Evolutionary conservation across 2,113 vertebrate species (phyloP).

Genomic region (Calcarius ornatus): DNA sequence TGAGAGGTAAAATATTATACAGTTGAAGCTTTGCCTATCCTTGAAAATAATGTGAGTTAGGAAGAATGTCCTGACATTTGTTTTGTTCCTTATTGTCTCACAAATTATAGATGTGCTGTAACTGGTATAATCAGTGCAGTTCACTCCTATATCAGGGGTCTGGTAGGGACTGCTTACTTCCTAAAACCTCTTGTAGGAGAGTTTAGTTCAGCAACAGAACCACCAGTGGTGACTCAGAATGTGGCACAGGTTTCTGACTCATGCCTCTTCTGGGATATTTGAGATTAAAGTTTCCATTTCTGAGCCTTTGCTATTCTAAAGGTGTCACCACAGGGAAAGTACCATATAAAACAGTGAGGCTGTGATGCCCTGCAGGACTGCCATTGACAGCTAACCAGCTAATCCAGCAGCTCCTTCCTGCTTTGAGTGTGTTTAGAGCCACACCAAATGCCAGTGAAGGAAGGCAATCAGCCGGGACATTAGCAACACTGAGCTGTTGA

Average conservation of each 20-base stretch:
- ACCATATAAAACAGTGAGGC: fast-evolving
- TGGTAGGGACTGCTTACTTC: not conserved
- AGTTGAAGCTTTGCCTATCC: not conserved
- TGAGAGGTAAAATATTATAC: not conserved
- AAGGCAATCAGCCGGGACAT: not conserved
- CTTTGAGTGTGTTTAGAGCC: not conserved
- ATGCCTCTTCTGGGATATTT: not conserved
- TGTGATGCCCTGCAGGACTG: not conserved
- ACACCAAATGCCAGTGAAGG: not conserved
- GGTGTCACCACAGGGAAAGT: not conserved
- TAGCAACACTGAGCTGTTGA: not conserved
- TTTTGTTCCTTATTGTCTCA: not conserved
- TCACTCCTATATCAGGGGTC: not conserved
- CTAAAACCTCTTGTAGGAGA: not conserved
- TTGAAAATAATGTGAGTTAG: not conserved
- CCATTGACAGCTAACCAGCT: not conserved
- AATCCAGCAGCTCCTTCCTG: not conserved
- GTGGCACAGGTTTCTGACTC: not conserved
- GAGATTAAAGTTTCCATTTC: not conserved
- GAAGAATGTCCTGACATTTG: not conserved
- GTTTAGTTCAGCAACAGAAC: not conserved
- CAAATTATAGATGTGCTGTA: not conserved
- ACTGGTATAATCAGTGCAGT: not conserved
- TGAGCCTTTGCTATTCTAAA: not conserved
- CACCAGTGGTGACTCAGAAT: not conserved